Evolutionary conservation across 1,140 invertebrate species (phyloP).

Genomic region (Leptopilina boulardi): DNA sequence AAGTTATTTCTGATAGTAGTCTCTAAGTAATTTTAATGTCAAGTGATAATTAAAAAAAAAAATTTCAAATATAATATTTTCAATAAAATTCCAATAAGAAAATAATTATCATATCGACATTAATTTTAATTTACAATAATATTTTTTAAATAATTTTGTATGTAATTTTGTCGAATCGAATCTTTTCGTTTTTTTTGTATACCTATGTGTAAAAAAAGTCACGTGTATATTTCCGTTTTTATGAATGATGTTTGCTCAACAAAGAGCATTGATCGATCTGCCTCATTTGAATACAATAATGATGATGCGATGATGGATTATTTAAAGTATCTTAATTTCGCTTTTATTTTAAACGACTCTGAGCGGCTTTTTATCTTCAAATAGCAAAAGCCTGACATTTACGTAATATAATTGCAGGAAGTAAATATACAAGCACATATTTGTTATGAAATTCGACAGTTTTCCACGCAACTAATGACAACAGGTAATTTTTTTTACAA

Average conservation of each 20-base stretch:
- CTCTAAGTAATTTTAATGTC: no score
- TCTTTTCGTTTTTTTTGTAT: no score
- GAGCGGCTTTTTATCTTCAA: not conserved
- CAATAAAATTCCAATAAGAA: no score
- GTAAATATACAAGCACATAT: conserved; percentile 4
- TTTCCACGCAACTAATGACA: not conserved
- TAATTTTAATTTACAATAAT: no score
- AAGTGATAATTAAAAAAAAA: no score
- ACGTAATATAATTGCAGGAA: conserved; percentile 30
- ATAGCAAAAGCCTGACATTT: not conserved
- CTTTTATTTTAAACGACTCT: conserved; percentile 17
- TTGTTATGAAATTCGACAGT: conserved; percentile 28
- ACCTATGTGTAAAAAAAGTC: no score
- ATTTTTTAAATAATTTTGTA: conserved; percentile 37
- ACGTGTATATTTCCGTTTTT: not conserved
- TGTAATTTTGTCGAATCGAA: no score
- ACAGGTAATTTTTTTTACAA: not conserved
- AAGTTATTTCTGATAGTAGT: no score
- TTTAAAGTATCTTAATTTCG: conserved; percentile 8
- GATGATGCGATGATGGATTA: not conserved
- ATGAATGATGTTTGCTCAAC: conserved; percentile 7
- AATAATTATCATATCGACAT: no score
- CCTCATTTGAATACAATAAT: conserved; percentile 20
- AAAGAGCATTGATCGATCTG: conserved; percentile 15
- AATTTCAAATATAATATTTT: no score